Conservation (phyloP, 2,113 vertebrate genomes). For the Orycteropus afer region DNA sequence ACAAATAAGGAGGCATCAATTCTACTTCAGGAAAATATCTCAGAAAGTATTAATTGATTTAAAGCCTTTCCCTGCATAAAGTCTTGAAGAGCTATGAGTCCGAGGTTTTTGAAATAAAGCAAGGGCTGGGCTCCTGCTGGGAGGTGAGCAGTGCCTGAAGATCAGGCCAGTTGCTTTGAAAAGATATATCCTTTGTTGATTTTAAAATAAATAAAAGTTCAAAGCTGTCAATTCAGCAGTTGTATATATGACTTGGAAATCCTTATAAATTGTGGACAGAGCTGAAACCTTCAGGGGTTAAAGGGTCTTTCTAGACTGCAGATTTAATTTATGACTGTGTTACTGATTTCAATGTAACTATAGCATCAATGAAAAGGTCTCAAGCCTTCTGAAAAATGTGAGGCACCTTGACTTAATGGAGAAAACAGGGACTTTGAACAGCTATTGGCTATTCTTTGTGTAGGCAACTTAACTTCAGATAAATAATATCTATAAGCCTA, state of each 20-base stretch:
- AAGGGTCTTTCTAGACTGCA: neutral
- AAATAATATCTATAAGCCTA: neutral
- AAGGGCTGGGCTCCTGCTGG: neutral
- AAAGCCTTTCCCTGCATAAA: neutral
- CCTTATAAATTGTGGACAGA: neutral
- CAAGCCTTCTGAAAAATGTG: neutral
- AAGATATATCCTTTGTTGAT: neutral
- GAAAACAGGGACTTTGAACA: neutral
- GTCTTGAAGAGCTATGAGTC: neutral
- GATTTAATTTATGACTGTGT: neutral
- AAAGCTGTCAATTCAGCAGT: neutral
- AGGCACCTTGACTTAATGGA: neutral
- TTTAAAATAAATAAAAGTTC: constrained; percentile 34
- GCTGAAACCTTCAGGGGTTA: neutral
- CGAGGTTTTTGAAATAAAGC: neutral
- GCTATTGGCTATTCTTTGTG: neutral
- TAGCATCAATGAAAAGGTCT: neutral
- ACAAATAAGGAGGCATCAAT: neutral
- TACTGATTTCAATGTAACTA: neutral
- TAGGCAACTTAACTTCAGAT: neutral
- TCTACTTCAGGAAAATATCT: neutral
- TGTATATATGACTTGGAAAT: neutral
- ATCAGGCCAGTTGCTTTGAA: neutral
- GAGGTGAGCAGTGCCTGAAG: neutral
- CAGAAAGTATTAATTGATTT: neutral